Conservation (phyloP, 2,888 invertebrate species). For the Rhingia campestris region DNA sequence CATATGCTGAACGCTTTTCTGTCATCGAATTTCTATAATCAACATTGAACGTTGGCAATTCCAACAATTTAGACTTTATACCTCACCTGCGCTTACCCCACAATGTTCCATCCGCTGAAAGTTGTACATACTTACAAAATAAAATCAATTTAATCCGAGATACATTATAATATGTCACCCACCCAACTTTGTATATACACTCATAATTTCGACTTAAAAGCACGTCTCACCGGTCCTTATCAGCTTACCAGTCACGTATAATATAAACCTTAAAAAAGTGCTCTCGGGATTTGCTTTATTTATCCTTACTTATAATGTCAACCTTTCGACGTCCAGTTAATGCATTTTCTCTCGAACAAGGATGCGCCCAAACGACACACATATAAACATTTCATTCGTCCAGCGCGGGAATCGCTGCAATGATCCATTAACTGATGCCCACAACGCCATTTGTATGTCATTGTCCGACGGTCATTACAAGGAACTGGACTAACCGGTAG, state of each 20-base stretch:
- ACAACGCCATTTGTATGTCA: constrained; percentile 50
- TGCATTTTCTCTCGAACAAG: constrained; percentile 45
- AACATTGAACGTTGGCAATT: too few species aligned
- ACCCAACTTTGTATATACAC: too few species aligned
- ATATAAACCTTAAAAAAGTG: background rate
- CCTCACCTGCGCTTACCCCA: too few species aligned
- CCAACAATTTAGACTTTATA: too few species aligned
- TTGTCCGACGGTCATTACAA: constrained; percentile 60
- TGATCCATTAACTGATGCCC: constrained; percentile 64
- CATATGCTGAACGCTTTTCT: too few species aligned
- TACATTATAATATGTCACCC: too few species aligned
- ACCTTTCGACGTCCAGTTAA: constrained; percentile 34
- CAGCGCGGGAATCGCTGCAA: constrained; percentile 26
- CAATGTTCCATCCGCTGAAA: too few species aligned
- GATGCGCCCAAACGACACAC: background rate
- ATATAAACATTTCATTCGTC: constrained; percentile 62
- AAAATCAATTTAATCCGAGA: too few species aligned
- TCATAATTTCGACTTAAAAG: background rate
- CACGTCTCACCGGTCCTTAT: background rate
- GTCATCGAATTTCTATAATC: too few species aligned
- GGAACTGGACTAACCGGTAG: constrained; percentile 72
- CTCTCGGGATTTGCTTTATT: background rate
- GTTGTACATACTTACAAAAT: too few species aligned
- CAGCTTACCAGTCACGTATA: background rate
- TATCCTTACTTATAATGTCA: background rate